A percentile compares a stretch with the other conserved stretches of the same genome.
Conservation (phyloP, 2,113 vertebrate genomes). For the Urocolius indicus region DNA sequence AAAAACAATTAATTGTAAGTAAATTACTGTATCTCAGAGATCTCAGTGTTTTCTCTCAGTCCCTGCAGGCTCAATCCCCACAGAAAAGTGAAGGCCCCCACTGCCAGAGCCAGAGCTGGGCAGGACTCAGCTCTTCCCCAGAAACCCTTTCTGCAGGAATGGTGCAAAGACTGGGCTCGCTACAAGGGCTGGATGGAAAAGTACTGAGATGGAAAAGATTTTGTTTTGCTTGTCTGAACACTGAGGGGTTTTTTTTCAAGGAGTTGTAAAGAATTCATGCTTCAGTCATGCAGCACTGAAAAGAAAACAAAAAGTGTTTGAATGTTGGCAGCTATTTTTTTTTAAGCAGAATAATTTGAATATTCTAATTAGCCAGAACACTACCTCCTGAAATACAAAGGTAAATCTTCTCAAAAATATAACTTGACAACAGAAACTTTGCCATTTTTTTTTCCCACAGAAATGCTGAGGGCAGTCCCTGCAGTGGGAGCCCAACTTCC, state of each 20-base stretch:
- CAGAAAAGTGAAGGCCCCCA: not conserved
- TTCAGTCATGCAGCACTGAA: not conserved
- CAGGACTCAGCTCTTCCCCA: not conserved
- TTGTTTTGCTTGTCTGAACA: not conserved
- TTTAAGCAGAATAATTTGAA: not conserved
- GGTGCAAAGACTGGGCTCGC: not conserved
- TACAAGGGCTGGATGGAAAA: not conserved
- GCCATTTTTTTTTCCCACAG: not conserved
- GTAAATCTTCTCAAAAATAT: not conserved
- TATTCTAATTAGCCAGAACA: not conserved
- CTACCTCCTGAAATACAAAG: not conserved
- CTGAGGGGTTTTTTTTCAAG: not conserved
- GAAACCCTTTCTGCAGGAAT: not conserved
- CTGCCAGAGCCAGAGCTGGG: rapidly evolving
- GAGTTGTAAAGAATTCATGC: not conserved
- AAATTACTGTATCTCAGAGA: not conserved
- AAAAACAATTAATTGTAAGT: not conserved
- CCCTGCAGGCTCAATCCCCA: rapidly evolving
- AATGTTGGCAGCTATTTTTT: not conserved
- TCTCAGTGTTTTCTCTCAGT: not conserved
- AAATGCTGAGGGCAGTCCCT: not conserved
- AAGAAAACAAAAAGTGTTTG: not conserved
- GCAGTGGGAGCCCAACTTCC: rapidly evolving
- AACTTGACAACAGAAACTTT: not conserved
- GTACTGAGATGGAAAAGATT: rapidly evolving